Base-by-base conservation (phyloP, 2,113 vertebrate genomes). In the Cnemophilus loriae region DNA sequence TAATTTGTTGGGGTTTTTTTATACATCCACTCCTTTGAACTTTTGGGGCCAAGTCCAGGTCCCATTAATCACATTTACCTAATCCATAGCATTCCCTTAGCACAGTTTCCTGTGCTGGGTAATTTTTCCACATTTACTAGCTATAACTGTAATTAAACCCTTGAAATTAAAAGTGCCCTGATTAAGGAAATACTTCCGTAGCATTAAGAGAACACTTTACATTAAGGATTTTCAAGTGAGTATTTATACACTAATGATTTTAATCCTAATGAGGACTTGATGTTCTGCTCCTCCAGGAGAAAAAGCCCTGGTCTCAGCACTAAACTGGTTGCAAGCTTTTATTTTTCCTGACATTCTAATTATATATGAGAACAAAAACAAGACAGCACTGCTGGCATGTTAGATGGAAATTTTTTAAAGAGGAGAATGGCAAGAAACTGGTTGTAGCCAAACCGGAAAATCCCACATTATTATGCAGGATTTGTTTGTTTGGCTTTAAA, bases 321-420 rank as follows among this genome's bases (percentile, higher is more conserved):
- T 85, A 52, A 89, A 91, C 32, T 79, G 55, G 60, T 73, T 69
- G 39, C 35, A 90, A 77, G n/a, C 6, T 76, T 93, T 82, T 87
- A 19, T 94, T 94, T 95, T 91, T 60, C 74, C 74, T 87, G 52
- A 82, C 6, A 9, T 94, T 90, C 84, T 95, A 95, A 95, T 95
- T 94, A 96, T 91, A 85, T 50, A 89, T 85, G 82, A 89, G 91
- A 96, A 89, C 28, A 85, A 89, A 91, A 79, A 4, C 59, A 93
- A 90, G 67, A 89, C 46, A 80, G 30, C 33, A 53, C 32, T 96
- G 41, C 57, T 96, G 78, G 82, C 70, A 94, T 80, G 63, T 76
- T 42, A 86, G 75, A 83, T 86, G 91, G 87, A 94, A 97, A 94
- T 73, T 92, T 80, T 85, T 75, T 21, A 6, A 71, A 73, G 73